phyloP scores from a whole-genome alignment of 23 tunicate species.

The Diplosoma virens region DNA sequence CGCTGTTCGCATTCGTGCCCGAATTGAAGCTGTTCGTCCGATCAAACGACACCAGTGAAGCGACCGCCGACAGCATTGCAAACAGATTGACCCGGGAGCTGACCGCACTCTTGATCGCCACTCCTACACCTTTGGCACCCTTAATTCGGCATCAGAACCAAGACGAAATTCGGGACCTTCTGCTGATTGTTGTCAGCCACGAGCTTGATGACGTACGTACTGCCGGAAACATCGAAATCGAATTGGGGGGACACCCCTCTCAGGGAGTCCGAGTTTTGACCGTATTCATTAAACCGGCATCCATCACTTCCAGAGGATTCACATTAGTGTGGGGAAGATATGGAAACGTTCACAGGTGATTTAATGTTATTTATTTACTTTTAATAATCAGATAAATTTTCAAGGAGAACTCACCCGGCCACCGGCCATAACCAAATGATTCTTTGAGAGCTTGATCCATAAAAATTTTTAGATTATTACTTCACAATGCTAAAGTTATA shows the following conservation, averaged over 20 bases:
- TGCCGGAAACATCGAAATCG: background rate
- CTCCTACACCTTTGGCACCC: background rate
- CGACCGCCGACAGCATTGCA: slow-evolving; percentile 20
- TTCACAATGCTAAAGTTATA: too few relatives aligned
- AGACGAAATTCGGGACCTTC: background rate
- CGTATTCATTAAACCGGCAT: background rate
- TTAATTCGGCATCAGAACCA: background rate
- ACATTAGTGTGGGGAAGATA: slow-evolving; percentile 26
- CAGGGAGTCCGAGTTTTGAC: slow-evolving; percentile 2
- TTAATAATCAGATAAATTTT: background rate
- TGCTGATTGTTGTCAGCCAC: slow-evolving; percentile 16
- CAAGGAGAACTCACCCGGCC: too few relatives aligned
- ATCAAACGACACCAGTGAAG: slow-evolving; percentile 22
- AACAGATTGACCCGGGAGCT: slow-evolving; percentile 12
- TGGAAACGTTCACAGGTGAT: slow-evolving; percentile 43
- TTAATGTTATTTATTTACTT: background rate
- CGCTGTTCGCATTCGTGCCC: slow-evolving; percentile 11
- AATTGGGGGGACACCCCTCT: background rate
- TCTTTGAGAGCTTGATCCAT: too few relatives aligned
- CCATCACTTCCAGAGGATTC: slow-evolving; percentile 31
- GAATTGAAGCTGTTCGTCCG: slow-evolving; percentile 15
- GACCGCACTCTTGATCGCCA: slow-evolving; percentile 3
- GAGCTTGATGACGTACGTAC: background rate
- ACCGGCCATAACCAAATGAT: too few relatives aligned
- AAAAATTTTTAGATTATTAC: too few relatives aligned